These are phyloP conservation scores for Lampris incognitus DNA, from an alignment of 2,113 vertebrate species.

Conservation along the genomic window DNA sequence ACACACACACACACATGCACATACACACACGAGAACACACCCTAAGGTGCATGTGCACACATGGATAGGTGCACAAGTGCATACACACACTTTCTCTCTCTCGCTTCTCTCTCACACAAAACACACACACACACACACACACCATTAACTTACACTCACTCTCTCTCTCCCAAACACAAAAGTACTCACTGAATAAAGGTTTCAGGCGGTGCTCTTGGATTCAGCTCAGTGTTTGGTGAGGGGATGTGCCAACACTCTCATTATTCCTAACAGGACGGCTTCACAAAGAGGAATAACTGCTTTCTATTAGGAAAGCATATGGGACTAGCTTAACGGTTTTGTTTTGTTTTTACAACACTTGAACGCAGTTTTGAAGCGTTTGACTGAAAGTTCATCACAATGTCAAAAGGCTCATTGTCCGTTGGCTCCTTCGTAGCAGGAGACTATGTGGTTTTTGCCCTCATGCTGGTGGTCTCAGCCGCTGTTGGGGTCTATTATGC, in stretches of 20 bases:
- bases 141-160: constrained; percentile 19
- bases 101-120: neutral
- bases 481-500: constrained; percentile 90
- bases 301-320: neutral
- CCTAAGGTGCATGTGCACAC: too few species aligned
- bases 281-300: constrained; percentile 12
- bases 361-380: neutral
- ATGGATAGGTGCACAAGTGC: too few species aligned
- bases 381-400: constrained; percentile 13
- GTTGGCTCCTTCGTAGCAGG: constrained; percentile 79
- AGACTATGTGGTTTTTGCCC: constrained; percentile 93
- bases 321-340: neutral
- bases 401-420: constrained; percentile 47
- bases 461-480: constrained; percentile 90
- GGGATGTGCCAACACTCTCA: constrained; percentile 30
- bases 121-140: constrained; percentile 27
- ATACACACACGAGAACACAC: too few species aligned
- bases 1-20: too few species aligned
- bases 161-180: constrained; percentile 23
- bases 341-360: constrained; percentile 1
- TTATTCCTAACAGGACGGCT: neutral
- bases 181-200: constrained; percentile 27
- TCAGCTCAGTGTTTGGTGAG: constrained; percentile 44
- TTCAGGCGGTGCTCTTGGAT: constrained; percentile 22
- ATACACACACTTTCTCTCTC: neutral